These are phyloP conservation scores for Cassiopea xamachana DNA, from an alignment of 30 jellyfish, hydroid and myxozoan genomes.

Conservation along the genomic window DNA sequence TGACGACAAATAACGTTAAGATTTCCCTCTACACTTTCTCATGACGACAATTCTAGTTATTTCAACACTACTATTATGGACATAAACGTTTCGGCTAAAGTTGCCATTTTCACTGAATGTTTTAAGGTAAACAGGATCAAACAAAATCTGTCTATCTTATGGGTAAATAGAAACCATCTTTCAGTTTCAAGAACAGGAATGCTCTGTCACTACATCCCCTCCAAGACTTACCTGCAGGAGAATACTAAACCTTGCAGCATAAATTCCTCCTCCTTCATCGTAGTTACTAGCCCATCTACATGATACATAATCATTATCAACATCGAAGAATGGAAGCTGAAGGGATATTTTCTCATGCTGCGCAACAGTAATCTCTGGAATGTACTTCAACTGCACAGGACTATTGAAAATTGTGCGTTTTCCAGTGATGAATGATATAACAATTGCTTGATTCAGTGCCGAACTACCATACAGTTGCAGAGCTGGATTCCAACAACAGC, in stretches of 20 bases:
- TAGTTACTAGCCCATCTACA: constrained; percentile 35
- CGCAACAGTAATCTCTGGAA: constrained; percentile 2
- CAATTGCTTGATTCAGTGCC: constrained; percentile 11
- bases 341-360: background rate
- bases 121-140: no score
- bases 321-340: constrained; percentile 10
- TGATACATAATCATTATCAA: constrained; percentile 10
- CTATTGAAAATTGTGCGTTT: constrained; percentile 2
- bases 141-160: no score
- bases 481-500: constrained; percentile 42
- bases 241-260: constrained; percentile 2
- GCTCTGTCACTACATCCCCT: background rate
- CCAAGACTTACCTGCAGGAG: constrained; percentile 7
- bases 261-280: constrained; percentile 42
- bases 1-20: no score
- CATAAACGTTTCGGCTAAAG: no score
- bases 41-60: no score
- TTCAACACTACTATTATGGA: no score
- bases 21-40: no score
- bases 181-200: no score
- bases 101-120: no score
- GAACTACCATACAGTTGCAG: constrained; percentile 26
- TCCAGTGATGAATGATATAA: constrained; percentile 5
- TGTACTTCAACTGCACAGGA: constrained; percentile 29
- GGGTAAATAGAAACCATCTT: no score